Conservation (phyloP, 2,888 invertebrate species). For the Frankliniella fusca region DNA sequence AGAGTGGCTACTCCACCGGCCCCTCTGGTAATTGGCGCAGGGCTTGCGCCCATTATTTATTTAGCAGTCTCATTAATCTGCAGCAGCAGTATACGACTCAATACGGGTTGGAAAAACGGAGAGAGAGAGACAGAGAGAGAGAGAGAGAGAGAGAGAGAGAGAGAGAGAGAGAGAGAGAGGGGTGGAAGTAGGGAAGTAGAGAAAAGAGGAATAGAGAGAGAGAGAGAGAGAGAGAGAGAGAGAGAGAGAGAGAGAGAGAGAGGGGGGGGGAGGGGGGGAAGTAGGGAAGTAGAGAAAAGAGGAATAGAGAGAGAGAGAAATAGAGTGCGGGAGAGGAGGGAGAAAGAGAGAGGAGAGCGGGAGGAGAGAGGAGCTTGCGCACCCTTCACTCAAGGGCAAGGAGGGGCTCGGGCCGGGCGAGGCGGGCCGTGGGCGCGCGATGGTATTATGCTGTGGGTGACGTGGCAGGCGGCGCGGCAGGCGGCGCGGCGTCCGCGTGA, state of each 20-base stretch:
- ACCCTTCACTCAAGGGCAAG: no score
- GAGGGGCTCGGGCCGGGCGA: no score
- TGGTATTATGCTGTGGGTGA: no score
- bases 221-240: no score
- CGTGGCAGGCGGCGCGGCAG: no score
- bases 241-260: no score
- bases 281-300: background rate
- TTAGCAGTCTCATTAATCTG: constrained; percentile 21
- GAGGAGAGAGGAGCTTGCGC: background rate
- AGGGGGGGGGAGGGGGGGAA: background rate
- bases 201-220: background rate
- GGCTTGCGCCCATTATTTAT: constrained; percentile 17
- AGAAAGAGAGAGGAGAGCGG: background rate
- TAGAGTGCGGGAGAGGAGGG: background rate
- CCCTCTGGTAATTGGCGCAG: constrained; percentile 5
- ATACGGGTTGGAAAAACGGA: background rate
- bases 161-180: background rate
- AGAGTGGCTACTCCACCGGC: background rate
- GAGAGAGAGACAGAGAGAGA: background rate
- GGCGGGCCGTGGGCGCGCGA: no score
- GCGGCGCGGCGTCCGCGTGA: no score
- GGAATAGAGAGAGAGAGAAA: background rate
- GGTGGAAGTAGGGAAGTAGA: background rate
- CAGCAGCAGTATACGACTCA: background rate
- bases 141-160: background rate